Conservation (phyloP, 2,888 invertebrate species). For the Patella pellucida region DNA sequence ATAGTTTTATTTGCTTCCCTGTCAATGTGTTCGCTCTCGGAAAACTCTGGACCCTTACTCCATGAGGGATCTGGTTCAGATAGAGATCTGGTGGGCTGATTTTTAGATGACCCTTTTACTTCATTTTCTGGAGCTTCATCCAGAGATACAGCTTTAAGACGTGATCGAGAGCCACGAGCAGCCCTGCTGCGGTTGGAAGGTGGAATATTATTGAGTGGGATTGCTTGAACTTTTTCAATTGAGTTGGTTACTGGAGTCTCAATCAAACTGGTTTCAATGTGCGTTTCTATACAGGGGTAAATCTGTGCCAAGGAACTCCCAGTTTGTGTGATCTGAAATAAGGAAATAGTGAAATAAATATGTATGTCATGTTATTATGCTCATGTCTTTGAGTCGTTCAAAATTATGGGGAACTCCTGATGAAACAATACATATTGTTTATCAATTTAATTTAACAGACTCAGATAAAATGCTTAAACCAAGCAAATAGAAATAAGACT, state of each 20-base stretch:
- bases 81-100: not conserved
- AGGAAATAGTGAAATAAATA: not conserved
- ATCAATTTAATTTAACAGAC: too few species aligned
- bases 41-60: not conserved
- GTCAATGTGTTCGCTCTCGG: not conserved
- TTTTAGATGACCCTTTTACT: not conserved
- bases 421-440: too few species aligned
- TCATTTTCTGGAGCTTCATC: conserved; percentile 28
- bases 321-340: conserved; percentile 1
- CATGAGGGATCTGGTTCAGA: not conserved
- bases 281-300: not conserved
- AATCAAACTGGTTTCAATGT: not conserved
- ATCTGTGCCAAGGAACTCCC: conserved; percentile 8
- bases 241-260: not conserved
- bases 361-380: too few species aligned
- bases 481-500: too few species aligned
- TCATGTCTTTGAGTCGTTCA: too few species aligned
- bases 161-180: conserved; percentile 30
- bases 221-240: not conserved
- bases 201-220: not conserved
- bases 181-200: conserved; percentile 7
- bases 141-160: conserved; percentile 39
- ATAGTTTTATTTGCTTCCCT: not conserved
- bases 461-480: too few species aligned
- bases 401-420: too few species aligned